Base-by-base conservation (phyloP, 2,797 vertebrate genomes). In the Pachyuromys duprasi region DNA sequence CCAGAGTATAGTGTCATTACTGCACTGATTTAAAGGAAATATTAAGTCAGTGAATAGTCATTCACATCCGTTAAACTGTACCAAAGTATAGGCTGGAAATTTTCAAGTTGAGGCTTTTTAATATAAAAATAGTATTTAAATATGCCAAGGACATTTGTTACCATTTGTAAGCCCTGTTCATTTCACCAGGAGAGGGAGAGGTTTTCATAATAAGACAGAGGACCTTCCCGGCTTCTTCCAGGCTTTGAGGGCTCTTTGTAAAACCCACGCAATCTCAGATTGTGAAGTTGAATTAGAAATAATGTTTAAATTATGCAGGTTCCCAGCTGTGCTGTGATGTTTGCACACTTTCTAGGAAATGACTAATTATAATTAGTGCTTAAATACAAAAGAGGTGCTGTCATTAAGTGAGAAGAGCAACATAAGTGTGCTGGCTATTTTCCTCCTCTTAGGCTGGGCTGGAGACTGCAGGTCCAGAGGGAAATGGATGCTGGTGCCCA, bases 271-370 rank as follows among this genome's bases (percentile, higher is more conserved):
- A 95, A 91, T 93, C 76, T 65, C 72, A 88, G 96, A 94, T n/a
- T 92, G 89, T 87, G 89, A 95, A 90, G 94, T 93, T 94, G 95
- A 97, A 98, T 97, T 96, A 96, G 95, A 96, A 90, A 92, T 95
- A 94, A 95, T 93, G 94, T 93, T 94, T 96, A 96, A 97, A 97
- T 96, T 97, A 97, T 96, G 96, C 95, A 93, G 96, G 94, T 89
- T 96, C 89, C 95, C 95, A 91, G 94, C 96, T 95, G 97, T 82
- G 96, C 89, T 79, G 67, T 90, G 96, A 90, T 96, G 97, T 97
- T 97, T 97, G 97, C 92, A 97, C 89, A 97, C 97, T 98, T 97
- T 97, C 96, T 96, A 96, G 97, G 96, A 97, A 97, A 94, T 94
- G 96, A 94, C 92, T 97, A 96, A 97, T 97, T 97, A 95, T 96